These are phyloP conservation scores for Montipora cactus DNA, from an alignment of 64 coral and sea anemone species.

Conservation along the genomic window DNA sequence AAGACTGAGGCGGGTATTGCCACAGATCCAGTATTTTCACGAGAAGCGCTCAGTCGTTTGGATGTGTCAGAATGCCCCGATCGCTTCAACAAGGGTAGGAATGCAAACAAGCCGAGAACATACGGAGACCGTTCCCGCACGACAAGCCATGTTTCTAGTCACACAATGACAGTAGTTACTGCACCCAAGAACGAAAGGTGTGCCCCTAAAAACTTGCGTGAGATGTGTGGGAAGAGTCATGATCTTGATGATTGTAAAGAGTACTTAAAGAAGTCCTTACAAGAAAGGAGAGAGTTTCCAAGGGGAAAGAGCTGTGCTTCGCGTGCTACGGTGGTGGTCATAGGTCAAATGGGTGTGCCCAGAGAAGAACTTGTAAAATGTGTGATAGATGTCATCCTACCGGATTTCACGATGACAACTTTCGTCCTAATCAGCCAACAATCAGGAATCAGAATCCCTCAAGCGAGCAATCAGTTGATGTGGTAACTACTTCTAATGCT, in stretches of 20 bases:
- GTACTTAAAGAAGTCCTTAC: neutral
- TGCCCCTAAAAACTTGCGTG: neutral
- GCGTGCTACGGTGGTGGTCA: constrained; percentile 21
- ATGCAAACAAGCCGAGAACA: neutral
- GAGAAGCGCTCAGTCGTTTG: constrained; percentile 11
- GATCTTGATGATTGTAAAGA: constrained; percentile 1
- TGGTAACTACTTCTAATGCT: neutral
- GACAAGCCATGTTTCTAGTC: neutral
- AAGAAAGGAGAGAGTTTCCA: constrained; percentile 3
- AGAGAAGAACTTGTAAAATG: constrained; percentile 55
- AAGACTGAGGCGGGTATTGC: constrained; percentile 48
- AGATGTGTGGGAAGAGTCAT: neutral
- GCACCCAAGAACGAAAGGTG: neutral
- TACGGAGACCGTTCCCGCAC: neutral
- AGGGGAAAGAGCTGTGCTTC: neutral
- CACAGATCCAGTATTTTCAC: neutral
- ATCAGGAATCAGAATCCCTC: neutral
- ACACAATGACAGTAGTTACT: neutral
- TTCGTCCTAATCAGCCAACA: neutral
- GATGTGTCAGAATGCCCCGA: neutral
- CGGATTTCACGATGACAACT: constrained; percentile 69
- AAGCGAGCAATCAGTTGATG: neutral
- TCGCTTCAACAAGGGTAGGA: neutral
- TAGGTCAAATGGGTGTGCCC: constrained; percentile 43
- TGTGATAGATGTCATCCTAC: constrained; percentile 74